Base-by-base conservation (phyloP, 2,888 invertebrate genomes). In the Charanyca ferruginea region DNA sequence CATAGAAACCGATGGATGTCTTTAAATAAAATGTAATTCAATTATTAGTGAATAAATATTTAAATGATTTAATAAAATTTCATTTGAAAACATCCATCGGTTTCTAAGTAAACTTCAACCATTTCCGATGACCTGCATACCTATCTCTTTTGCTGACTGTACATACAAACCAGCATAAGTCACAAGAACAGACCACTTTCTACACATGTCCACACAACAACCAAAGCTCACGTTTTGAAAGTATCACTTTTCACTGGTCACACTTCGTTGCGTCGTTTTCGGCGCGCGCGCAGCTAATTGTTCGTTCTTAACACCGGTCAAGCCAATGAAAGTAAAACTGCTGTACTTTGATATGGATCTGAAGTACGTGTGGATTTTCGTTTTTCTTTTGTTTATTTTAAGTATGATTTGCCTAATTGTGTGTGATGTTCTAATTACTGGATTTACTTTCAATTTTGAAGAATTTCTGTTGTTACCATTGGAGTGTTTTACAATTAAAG, bases 211-310 rank as follows among this genome's bases (percentile, higher is more conserved):
- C 59, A 55, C 59, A 55, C 44, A 66, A 47, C 20, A 22, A 45
- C 35, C 38, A 82, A 88, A 87, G 86, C 83, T 88, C 87, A 86
- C 87, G 87, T 85, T 90, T 89, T 88, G 93, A 92, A 93, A 92
- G 91, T 84, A 78, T 87, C 79, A 87, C 81, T 84, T 89, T 90
- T 90, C 88, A 85, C 89, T 66, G 77, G 89, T 90, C 86, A 89
- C 87, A 90, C 84, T 86, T 84, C 85, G 91, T 55, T 90, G 85
- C 74, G 61, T 77, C 69, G 83, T 85, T 85, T 86, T 84, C 73
- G 84, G 51, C 60, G 72, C 68, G 69, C 59, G 77, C 53, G 76
- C 61, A 62, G 62, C 47, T 73, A 64, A 71, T 74, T 63, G 65
- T 52, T 76, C 63, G 25, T 57, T 75, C 63, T 73, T 71, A 58